These are phyloP conservation scores for Monochamus alternatus DNA, from an alignment of 2,888 invertebrate species.

Conservation along the genomic window DNA sequence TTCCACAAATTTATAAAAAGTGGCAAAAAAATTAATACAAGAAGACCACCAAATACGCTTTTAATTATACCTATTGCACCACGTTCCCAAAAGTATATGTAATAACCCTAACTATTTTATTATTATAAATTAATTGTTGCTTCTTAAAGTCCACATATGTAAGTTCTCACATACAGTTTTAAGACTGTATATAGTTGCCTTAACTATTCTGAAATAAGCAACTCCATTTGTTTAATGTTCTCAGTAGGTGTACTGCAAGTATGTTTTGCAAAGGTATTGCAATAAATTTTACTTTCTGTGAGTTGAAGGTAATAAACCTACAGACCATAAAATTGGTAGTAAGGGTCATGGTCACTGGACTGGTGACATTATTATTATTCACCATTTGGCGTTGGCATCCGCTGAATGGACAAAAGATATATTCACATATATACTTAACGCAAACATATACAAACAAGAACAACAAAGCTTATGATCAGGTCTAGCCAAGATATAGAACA, in stretches of 20 bases:
- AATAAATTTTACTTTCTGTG: conserved; percentile 36
- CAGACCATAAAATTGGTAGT: conserved; percentile 40
- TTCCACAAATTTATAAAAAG: no score
- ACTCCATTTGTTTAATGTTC: conserved; percentile 32
- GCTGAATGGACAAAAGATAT: conserved; percentile 11
- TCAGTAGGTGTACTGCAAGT: conserved; percentile 25
- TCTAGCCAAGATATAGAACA: no score
- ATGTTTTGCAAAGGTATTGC: conserved; percentile 30
- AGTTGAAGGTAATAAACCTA: conserved; percentile 33
- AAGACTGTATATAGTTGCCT: conserved; percentile 12
- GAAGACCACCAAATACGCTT: no score
- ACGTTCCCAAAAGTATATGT: neutral
- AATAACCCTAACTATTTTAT: neutral
- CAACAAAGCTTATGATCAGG: no score
- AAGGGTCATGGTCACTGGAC: conserved; percentile 39
- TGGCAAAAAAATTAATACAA: no score
- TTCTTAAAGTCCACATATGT: neutral
- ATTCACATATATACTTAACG: neutral
- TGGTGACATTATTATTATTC: conserved; percentile 37
- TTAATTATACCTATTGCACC: neutral
- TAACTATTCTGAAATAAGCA: conserved; percentile 25
- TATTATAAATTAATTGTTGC: neutral
- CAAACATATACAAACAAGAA: neutral
- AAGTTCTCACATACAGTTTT: neutral
- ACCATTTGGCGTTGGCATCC: conserved; percentile 29